Conservation (phyloP, 2,888 invertebrate genomes). For the Harpalus rubripes region DNA sequence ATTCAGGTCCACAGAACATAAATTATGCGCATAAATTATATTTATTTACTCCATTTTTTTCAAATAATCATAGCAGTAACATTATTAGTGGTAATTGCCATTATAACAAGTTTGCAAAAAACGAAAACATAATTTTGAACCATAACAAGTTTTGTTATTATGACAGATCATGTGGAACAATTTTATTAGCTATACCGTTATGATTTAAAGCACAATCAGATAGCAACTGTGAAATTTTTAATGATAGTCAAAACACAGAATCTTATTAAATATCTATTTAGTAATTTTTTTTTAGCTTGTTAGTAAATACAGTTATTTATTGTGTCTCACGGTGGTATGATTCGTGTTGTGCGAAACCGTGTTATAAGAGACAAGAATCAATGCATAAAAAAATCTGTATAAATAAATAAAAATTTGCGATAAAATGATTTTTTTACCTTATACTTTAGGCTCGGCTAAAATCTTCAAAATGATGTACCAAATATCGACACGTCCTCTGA, state of each 20-base stretch:
- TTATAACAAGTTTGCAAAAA: slow-evolving; percentile 4
- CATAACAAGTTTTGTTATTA: not conserved
- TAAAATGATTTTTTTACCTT: too few relatives aligned
- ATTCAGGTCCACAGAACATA: not conserved
- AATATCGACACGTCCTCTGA: too few relatives aligned
- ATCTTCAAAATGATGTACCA: too few relatives aligned
- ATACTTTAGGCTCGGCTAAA: too few relatives aligned
- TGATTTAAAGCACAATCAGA: not conserved
- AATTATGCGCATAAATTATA: not conserved
- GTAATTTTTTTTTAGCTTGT: not conserved
- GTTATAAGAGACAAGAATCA: too few relatives aligned
- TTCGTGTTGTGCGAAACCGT: too few relatives aligned
- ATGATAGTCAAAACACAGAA: not conserved
- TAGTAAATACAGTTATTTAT: not conserved
- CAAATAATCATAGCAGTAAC: not conserved
- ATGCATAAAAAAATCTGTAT: too few relatives aligned
- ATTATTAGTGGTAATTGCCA: slow-evolving; percentile 14
- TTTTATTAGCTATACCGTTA: slow-evolving; percentile 6
- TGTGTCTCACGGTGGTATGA: too few relatives aligned
- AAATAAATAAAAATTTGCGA: too few relatives aligned
- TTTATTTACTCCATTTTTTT: not conserved
- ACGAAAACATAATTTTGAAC: not conserved
- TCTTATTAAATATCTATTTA: not conserved
- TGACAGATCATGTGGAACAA: slow-evolving; percentile 16
- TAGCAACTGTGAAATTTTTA: slow-evolving; percentile 3